Evolutionary conservation across 2,797 vertebrate genomes (phyloP).

Genomic region (Epinephelus coioides): DNA sequence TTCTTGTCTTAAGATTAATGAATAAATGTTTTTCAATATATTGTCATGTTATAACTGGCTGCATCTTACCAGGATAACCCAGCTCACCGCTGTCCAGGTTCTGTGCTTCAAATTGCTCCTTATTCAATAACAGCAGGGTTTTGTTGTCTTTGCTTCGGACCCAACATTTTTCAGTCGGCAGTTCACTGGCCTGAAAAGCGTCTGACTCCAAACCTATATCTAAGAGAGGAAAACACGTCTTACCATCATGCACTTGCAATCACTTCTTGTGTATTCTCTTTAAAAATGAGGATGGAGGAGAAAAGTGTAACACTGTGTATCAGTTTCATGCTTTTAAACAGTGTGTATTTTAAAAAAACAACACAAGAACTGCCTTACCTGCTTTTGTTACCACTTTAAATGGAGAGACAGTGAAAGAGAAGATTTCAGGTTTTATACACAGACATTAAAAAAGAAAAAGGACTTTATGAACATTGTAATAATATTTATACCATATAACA

Average conservation of each 20-base stretch:
- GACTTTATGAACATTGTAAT: background rate
- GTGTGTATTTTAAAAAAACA: too few species aligned
- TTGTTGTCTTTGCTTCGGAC: slow-evolving; percentile 25
- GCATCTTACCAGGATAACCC: background rate
- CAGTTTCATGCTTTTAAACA: too few species aligned
- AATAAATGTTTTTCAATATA: too few species aligned
- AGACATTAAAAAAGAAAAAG: background rate
- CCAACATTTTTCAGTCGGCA: fast-evolving
- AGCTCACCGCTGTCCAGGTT: fast-evolving
- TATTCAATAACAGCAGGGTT: slow-evolving; percentile 33
- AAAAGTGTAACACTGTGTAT: background rate
- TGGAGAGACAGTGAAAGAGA: background rate
- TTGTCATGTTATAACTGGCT: too few species aligned
- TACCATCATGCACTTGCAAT: background rate
- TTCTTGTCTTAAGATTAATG: too few species aligned
- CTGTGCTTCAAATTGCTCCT: background rate
- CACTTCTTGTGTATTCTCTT: background rate
- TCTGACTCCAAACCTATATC: background rate
- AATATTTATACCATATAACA: background rate
- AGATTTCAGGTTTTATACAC: background rate
- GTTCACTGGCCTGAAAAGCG: fast-evolving
- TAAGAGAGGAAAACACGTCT: slow-evolving; percentile 2
- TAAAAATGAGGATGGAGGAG: background rate
- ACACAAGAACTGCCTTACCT: slow-evolving; percentile 30
- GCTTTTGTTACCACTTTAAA: fast-evolving